Percentiles rank a stretch among this genome's conserved stretches.
These are phyloP conservation scores for Hermetia illucens DNA, from an alignment of 1,140 invertebrate genomes.

Conservation along the genomic window DNA sequence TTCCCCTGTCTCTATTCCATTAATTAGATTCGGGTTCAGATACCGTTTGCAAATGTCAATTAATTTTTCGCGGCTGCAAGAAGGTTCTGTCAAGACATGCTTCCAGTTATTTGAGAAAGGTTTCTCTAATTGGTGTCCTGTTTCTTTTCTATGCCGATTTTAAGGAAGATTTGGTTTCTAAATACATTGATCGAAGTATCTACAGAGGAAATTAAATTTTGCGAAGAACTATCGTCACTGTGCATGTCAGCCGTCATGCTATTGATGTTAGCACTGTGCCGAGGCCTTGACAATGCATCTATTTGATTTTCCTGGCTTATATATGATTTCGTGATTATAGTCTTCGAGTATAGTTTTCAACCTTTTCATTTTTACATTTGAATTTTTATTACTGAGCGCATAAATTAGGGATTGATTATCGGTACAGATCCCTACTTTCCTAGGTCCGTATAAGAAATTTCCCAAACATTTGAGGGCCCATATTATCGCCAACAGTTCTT, in stretches of 20 bases:
- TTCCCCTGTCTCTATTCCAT: neutral
- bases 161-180: neutral
- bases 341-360: too few relatives aligned
- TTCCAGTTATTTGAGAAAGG: neutral
- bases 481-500: too few relatives aligned
- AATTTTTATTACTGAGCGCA: too few relatives aligned
- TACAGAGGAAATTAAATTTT: neutral
- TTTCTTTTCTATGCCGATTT: neutral
- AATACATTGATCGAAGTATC: neutral
- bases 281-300: too few relatives aligned
- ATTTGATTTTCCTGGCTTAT: too few relatives aligned
- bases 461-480: too few relatives aligned
- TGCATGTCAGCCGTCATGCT: neutral
- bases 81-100: neutral
- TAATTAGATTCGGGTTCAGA: neutral
- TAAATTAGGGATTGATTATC: too few relatives aligned
- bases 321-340: too few relatives aligned
- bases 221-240: slow-evolving; percentile 1
- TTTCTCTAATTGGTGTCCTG: neutral
- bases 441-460: too few relatives aligned
- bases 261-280: too few relatives aligned
- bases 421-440: too few relatives aligned
- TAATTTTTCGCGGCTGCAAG: neutral
- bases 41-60: neutral
- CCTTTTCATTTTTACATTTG: too few relatives aligned